A percentile compares a stretch with the other conserved stretches of the same genome.
Conservation (phyloP, 2,888 invertebrate species). For the Mesorhabditis belari region DNA sequence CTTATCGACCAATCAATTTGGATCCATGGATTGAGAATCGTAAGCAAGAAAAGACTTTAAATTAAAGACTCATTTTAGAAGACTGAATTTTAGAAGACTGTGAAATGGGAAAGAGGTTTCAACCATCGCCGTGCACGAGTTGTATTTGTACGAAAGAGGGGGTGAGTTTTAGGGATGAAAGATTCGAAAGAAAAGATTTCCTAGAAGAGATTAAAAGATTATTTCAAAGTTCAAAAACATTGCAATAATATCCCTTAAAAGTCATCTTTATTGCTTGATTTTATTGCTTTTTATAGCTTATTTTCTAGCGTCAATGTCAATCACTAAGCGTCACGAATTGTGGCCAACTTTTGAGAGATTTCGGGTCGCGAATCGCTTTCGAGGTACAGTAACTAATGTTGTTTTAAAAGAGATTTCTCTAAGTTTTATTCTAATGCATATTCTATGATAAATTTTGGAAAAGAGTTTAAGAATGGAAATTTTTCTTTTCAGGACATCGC, state of each 20-base stretch:
- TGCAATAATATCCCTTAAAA: too few relatives aligned
- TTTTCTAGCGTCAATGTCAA: not conserved
- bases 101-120: not conserved
- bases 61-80: not conserved
- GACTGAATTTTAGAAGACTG: not conserved
- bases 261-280: too few relatives aligned
- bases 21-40: not conserved
- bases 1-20: not conserved
- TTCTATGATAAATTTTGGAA: too few relatives aligned
- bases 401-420: not conserved
- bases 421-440: too few relatives aligned
- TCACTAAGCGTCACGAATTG: not conserved
- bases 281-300: too few relatives aligned
- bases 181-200: too few relatives aligned
- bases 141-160: not conserved
- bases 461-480: not conserved
- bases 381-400: not conserved
- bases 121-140: not conserved
- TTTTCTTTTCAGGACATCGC: not conserved
- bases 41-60: not conserved
- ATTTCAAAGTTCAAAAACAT: too few relatives aligned
- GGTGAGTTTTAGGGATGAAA: too few relatives aligned
- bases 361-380: not conserved
- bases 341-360: not conserved
- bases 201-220: too few relatives aligned